Evolutionary conservation across 1,140 invertebrate genomes (phyloP), one percentile per base, ranked within the genome.

Genomic region (Brachionus sp.): DNA sequence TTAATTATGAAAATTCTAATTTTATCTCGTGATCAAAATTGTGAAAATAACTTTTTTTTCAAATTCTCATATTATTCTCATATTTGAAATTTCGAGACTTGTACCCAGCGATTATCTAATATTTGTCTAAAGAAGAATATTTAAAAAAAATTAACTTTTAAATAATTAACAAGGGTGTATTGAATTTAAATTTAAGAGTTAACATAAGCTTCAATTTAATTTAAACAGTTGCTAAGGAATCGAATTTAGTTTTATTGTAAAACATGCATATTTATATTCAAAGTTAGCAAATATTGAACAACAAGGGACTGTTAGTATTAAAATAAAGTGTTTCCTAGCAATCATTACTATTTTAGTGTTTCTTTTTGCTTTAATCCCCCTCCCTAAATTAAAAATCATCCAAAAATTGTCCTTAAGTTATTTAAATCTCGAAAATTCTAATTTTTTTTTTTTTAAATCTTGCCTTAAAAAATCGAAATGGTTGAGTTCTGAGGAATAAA

Each of bases 201-300:
- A 57, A 50, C 5, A 5, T 50, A 57, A 57, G 50, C 50, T 57
- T 57, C 50, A 57, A 57, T 57, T 57, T 57, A 57, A 57, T 57
- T 57, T 57, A 57, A 57, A 57, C 50, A 57, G 50, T 57, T 57
- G 50, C 50, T 5, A 19, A 57, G 50, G 50, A 57, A 53, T 57
- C 19, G 5, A 19, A 57, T 57, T 57, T 57, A 57, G 50, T 57
- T 57, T n/a, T n/a, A 23, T 57, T 57, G 50, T n/a, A 57, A 57
- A 57, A 57, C 50, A 57, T 57, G 50, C 50, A 57, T 57, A 57
- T 57, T 57, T 57, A 57, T 7, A 57, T 57, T 57, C n/a, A 57
- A 57, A 57, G 19, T 57, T 57, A 57, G 16, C 50, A 57, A 57
- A 57, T 57, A 57, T 57, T 57, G 50, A 57, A 19, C 19, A 57